phyloP scores from a whole-genome alignment of 2,113 vertebrate genomes.

The Tragelaphus buxtoni region DNA sequence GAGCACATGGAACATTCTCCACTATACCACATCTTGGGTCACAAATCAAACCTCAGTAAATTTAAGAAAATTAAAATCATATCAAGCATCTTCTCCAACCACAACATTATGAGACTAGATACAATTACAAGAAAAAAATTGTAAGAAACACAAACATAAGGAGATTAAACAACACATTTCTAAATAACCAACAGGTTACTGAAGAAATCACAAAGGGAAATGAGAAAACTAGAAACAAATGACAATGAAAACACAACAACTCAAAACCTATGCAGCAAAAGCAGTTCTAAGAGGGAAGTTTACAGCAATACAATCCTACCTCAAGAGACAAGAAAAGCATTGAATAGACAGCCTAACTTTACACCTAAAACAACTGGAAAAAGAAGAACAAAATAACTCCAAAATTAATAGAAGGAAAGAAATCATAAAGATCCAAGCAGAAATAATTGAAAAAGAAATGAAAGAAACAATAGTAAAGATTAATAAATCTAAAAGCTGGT shows the following conservation, averaged over 20 bases:
- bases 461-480: background rate
- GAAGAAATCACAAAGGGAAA: background rate
- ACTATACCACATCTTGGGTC: background rate
- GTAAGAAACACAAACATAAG: background rate
- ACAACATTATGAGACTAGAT: background rate
- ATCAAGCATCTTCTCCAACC: background rate
- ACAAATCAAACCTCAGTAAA: background rate
- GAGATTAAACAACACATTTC: background rate
- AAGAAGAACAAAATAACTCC: background rate
- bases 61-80: background rate
- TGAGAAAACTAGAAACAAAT: background rate
- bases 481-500: background rate
- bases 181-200: background rate
- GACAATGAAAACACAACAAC: background rate
- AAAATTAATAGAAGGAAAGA: background rate
- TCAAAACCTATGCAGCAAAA: background rate
- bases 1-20: background rate
- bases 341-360: background rate
- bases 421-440: background rate
- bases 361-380: background rate
- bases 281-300: background rate
- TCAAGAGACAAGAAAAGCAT: background rate
- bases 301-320: background rate
- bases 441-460: background rate
- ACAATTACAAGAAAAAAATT: background rate